Conservation (phyloP, 2,888 invertebrate species). For the Chrysolina haemoptera region DNA sequence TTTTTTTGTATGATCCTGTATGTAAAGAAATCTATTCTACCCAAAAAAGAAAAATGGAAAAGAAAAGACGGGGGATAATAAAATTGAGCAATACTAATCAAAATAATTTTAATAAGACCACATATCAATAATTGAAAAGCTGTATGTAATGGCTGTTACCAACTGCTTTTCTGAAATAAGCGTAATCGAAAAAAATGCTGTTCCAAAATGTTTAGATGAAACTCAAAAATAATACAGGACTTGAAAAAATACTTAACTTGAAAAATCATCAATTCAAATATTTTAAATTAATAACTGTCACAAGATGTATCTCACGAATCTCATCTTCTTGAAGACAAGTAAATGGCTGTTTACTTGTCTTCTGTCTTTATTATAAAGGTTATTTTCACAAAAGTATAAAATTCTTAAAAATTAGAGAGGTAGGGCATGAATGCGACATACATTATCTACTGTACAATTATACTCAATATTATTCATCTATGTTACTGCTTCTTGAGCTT, state of each 20-base stretch:
- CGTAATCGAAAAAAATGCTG: background rate
- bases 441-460: background rate
- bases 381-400: constrained; percentile 54
- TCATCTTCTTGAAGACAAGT: constrained; percentile 57
- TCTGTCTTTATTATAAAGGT: constrained; percentile 12
- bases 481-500: constrained; percentile 13
- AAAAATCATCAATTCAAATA: background rate
- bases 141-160: constrained; percentile 66
- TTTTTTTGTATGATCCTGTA: too few species aligned
- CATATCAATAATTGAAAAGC: constrained; percentile 36
- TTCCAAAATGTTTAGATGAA: background rate
- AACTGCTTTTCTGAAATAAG: constrained; percentile 52
- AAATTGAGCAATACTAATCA: background rate
- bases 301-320: background rate
- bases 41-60: background rate
- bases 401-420: constrained; percentile 44
- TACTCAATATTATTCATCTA: background rate
- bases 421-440: background rate
- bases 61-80: background rate
- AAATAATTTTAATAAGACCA: constrained; percentile 22
- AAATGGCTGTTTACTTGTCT: constrained; percentile 66
- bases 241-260: background rate
- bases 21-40: too few species aligned
- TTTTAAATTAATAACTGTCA: background rate
- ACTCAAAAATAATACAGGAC: background rate